A percentile compares a stretch with the other conserved stretches of the same genome.
phyloP scores from a whole-genome alignment of 2,888 invertebrate species.

The Galerucella nymphaeae region DNA sequence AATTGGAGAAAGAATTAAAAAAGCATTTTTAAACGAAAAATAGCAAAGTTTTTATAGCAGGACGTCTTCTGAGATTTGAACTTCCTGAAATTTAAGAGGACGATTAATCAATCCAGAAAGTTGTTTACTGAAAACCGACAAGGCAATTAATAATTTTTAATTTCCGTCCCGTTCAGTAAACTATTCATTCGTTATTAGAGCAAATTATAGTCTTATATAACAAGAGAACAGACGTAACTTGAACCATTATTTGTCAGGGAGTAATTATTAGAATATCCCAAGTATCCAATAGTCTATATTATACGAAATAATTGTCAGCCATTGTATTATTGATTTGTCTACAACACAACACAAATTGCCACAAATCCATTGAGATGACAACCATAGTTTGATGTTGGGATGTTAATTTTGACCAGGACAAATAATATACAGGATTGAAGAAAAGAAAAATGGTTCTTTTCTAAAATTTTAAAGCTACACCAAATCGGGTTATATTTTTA shows the following conservation, averaged over 20 bases:
- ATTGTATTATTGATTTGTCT: conserved; percentile 39
- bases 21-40: neutral
- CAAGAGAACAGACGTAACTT: conserved; percentile 20
- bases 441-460: too few relatives aligned
- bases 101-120: neutral
- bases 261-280: conserved; percentile 29
- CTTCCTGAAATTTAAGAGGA: neutral
- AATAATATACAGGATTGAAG: neutral
- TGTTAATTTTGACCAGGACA: neutral
- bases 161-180: neutral
- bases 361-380: conserved; percentile 33
- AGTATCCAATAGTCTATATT: conserved; percentile 26
- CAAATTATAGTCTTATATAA: conserved; percentile 11
- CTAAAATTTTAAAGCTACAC: too few relatives aligned
- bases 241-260: conserved; percentile 24
- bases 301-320: conserved; percentile 33
- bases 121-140: conserved; percentile 6
- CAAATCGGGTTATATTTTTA: too few relatives aligned
- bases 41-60: neutral
- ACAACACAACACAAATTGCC: conserved; percentile 37
- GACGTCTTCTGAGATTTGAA: neutral
- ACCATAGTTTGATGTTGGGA: conserved; percentile 30
- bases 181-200: conserved; percentile 6
- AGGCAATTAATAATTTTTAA: neutral
- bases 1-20: neutral